These are phyloP conservation scores for Ceraclea dissimilis DNA, from an alignment of 2,888 invertebrate species.

Conservation along the genomic window DNA sequence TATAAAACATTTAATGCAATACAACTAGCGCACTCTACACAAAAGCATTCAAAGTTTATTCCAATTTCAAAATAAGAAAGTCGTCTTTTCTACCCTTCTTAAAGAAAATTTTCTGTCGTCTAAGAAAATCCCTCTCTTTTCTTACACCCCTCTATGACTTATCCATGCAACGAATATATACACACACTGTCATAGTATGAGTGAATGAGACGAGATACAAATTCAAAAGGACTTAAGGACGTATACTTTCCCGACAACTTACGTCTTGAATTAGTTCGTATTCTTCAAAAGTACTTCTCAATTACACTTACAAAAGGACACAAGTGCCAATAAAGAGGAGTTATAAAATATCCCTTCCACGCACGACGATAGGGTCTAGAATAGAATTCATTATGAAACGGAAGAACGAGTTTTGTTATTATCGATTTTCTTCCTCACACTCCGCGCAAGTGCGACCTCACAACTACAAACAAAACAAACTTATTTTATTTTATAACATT, in stretches of 20 bases:
- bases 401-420: slow-evolving; percentile 9
- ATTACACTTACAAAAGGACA: not conserved
- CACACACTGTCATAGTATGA: not conserved
- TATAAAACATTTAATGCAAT: not conserved
- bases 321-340: not conserved
- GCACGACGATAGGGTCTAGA: not conserved
- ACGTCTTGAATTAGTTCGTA: not conserved
- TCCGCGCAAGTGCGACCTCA: slow-evolving; percentile 21
- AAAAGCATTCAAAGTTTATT: slow-evolving; percentile 18
- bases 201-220: not conserved
- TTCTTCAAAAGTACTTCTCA: not conserved
- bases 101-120: slow-evolving; percentile 21
- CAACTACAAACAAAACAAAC: slow-evolving; percentile 1
- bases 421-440: slow-evolving; percentile 17
- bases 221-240: slow-evolving; percentile 7
- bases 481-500: slow-evolving; percentile 1
- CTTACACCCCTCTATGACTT: slow-evolving; percentile 10
- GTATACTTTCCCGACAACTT: not conserved
- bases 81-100: slow-evolving; percentile 16
- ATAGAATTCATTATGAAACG: not conserved
- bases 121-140: slow-evolving; percentile 23
- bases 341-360: not conserved
- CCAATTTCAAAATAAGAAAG: slow-evolving; percentile 21
- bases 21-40: slow-evolving; percentile 23
- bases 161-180: not conserved